These are phyloP conservation scores for Pseudachorutes palmiensis DNA, from an alignment of 1,140 invertebrate genomes.

Conservation along the genomic window DNA sequence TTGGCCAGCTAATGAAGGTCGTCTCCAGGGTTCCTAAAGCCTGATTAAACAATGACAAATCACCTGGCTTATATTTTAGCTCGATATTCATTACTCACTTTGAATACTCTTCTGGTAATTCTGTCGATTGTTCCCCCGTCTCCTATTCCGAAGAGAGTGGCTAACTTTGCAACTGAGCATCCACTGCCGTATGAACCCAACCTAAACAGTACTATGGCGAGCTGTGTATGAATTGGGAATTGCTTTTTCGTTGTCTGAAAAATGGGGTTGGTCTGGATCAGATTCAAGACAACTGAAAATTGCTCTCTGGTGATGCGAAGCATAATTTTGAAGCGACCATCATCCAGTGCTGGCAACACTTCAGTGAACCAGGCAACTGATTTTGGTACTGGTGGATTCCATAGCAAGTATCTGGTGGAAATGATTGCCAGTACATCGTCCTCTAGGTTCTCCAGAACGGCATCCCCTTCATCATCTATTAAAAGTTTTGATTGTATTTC, in stretches of 20 bases:
- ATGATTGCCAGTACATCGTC: neutral
- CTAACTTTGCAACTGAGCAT: conserved; percentile 4
- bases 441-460: neutral
- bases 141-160: conserved; percentile 14
- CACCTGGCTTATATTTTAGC: neutral
- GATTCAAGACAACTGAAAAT: neutral
- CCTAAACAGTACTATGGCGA: neutral
- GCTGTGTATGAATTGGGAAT: neutral
- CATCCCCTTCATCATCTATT: neutral
- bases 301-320: neutral
- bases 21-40: neutral
- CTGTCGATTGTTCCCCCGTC: conserved; percentile 13
- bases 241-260: neutral
- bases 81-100: neutral
- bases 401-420: neutral
- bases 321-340: neutral
- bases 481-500: neutral
- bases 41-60: neutral
- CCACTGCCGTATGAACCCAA: neutral
- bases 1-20: conserved; percentile 12
- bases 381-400: neutral
- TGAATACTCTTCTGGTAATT: conserved; percentile 11
- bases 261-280: neutral
- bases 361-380: neutral
- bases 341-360: neutral